These are phyloP conservation scores for Sarcophilus harrisii DNA, from an alignment of 2,797 vertebrate species.

Conservation along the genomic window DNA sequence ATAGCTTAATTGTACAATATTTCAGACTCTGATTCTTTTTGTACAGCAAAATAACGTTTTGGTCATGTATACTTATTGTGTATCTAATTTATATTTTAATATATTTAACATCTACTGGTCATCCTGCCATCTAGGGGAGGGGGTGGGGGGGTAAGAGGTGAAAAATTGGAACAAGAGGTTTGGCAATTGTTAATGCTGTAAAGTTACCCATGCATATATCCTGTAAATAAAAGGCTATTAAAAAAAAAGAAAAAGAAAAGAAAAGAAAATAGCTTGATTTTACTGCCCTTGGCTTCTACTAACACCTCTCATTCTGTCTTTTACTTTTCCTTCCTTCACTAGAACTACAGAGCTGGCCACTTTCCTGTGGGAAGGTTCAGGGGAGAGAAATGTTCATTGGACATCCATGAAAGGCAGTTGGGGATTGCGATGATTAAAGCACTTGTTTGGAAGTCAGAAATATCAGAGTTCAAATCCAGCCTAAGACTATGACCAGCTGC, in stretches of 20 bases:
- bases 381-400: background rate
- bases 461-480: background rate
- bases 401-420: background rate
- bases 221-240: too few relatives aligned
- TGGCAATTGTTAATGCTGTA: too few relatives aligned
- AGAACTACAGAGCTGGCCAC: background rate
- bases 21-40: too few relatives aligned
- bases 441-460: background rate
- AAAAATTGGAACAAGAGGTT: too few relatives aligned
- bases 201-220: too few relatives aligned
- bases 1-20: background rate
- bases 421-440: background rate
- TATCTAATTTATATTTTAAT: too few relatives aligned
- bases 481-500: background rate
- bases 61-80: too few relatives aligned
- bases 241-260: too few relatives aligned
- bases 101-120: too few relatives aligned
- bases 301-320: background rate
- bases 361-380: background rate
- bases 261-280: background rate
- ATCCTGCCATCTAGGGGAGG: too few relatives aligned
- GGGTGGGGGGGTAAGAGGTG: too few relatives aligned
- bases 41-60: too few relatives aligned
- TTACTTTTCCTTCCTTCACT: background rate
- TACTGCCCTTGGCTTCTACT: background rate